Evolutionary conservation across 1,140 invertebrate genomes (phyloP), one percentile per base, ranked within the genome.

Genomic region (Oscheius sp.): DNA sequence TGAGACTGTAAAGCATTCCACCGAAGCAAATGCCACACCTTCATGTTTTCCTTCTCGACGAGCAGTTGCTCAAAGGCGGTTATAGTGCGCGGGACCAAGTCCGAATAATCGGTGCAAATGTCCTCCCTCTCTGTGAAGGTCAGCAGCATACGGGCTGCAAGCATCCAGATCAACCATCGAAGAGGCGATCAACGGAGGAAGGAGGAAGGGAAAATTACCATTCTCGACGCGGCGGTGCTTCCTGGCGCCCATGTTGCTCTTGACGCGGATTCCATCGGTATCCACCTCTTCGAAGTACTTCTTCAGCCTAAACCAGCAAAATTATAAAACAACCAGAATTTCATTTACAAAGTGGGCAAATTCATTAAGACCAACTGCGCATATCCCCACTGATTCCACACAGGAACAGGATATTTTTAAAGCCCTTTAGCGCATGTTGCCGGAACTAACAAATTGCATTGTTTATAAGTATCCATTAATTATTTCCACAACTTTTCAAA

Each of bases 191-290:
- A 73, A n/a, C 2, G 31, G 2, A 3, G 45, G 23, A 36, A 72
- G 18, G 28, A 15, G 29, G 2, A 15, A 3, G 18, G 34, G 46
- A 32, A 31, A 75, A 28, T 64, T 52, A 83, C 82, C 80, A 64
- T 81, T 80, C 71, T 83, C 82, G 23, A 83, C 73, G 4, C 82
- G 75, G 42, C 81, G 73, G 73, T 73, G 73, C 58, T 83, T 83
- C 29, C 77, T 68, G 31, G 77, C 77, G 26, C 81, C 81, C 81
- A 83, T 83, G 36, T 83, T 80, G 15, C 64, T 76, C 32, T 83
- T 82, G 32, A 83, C 67, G 18, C 63, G 23, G 0, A 79, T 26
- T 0, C 80, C 82, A 28, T 63, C 72, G 2, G 49, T 74, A 7
- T 74, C 72, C 3, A 68, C 15, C 2, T 58, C 64, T 23, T 68